Conservation (phyloP, 2,797 vertebrate species). For the Trichosurus vulpecula region DNA sequence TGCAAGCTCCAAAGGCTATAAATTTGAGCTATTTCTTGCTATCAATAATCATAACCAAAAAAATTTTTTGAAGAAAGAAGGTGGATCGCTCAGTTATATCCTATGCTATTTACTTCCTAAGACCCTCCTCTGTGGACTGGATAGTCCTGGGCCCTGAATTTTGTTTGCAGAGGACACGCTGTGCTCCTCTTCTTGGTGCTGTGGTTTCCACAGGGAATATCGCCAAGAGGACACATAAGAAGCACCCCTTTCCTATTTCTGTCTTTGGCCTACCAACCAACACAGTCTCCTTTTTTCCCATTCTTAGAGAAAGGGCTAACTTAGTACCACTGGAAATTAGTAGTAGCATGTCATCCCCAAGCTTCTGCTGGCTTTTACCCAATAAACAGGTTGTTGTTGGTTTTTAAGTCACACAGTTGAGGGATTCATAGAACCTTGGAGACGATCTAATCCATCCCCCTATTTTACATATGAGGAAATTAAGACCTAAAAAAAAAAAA, state of each 20-base stretch:
- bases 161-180: not conserved
- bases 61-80: not conserved
- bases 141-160: not conserved
- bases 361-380: not conserved
- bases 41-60: not conserved
- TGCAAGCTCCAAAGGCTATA: not conserved
- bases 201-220: not conserved
- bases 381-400: not conserved
- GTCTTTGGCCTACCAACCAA: not conserved
- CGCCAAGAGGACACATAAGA: not conserved
- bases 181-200: not conserved
- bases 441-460: not conserved
- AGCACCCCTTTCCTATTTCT: not conserved
- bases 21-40: not conserved
- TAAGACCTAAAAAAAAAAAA: not conserved
- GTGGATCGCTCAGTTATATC: not conserved
- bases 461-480: not conserved
- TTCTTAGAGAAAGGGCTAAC: not conserved
- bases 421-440: not conserved
- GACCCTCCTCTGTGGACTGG: not conserved
- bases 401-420: not conserved
- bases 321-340: constrained; percentile 23
- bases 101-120: not conserved
- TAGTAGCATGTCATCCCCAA: not conserved
- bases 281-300: not conserved